Evolutionary conservation across 1,140 invertebrate species (phyloP).

Genomic region (Magallana ariakensis): DNA sequence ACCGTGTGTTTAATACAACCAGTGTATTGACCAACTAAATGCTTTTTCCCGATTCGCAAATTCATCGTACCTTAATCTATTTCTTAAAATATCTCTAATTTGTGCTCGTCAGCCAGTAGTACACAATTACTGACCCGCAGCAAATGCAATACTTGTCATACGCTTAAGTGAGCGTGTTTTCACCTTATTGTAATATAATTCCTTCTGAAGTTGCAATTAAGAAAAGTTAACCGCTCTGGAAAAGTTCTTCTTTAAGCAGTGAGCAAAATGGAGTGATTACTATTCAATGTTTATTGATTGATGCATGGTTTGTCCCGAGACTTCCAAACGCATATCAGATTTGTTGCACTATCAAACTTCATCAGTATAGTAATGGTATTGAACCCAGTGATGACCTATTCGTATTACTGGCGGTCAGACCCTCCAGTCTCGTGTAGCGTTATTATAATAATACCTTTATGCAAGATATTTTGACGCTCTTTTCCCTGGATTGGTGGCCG

Average conservation of each 20-base stretch:
- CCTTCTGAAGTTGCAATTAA: slow-evolving; percentile 6
- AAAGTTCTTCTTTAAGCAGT: not conserved
- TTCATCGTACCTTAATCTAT: not conserved
- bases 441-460: slow-evolving; percentile 24
- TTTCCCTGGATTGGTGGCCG: not conserved
- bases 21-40: not conserved
- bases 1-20: not conserved
- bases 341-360: slow-evolving; percentile 38
- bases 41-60: not conserved
- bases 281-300: slow-evolving; percentile 24
- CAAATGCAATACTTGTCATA: not conserved
- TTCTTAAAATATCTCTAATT: slow-evolving; percentile 24
- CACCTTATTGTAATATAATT: not conserved
- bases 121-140: not conserved
- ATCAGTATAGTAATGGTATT: slow-evolving; percentile 32
- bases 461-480: not conserved
- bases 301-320: slow-evolving; percentile 7
- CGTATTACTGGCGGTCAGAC: not conserved
- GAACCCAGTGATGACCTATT: not conserved
- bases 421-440: not conserved
- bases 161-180: not conserved
- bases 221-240: not conserved
- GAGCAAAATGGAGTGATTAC: slow-evolving; percentile 25
- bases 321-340: slow-evolving; percentile 27
- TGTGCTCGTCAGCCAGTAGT: not conserved